Conservation (phyloP, 2,797 vertebrate species). For the Synanceia verrucosa region DNA sequence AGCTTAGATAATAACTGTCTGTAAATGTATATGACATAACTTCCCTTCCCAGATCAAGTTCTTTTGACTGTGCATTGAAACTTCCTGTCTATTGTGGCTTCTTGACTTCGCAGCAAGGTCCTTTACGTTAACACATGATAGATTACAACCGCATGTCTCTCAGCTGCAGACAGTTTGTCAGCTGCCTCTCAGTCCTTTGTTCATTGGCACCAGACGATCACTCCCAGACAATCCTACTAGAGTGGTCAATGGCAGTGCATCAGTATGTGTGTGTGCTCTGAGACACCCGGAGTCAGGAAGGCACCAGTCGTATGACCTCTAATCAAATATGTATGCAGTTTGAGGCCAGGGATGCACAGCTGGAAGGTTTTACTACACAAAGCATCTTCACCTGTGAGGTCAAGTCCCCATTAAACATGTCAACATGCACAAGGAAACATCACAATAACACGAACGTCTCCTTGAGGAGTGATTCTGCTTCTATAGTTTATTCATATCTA, state of each 20-base stretch:
- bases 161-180: constrained; percentile 22
- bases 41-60: neutral
- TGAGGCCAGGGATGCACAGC: constrained; percentile 5
- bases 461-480: neutral
- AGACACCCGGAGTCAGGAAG: constrained; percentile 42
- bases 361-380: constrained; percentile 16
- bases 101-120: neutral
- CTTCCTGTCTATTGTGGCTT: constrained; percentile 1
- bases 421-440: neutral
- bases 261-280: neutral
- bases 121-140: neutral
- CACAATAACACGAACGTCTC: neutral
- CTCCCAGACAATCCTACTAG: neutral
- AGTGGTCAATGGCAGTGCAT: constrained; percentile 8
- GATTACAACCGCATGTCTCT: neutral
- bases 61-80: neutral
- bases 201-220: constrained; percentile 28
- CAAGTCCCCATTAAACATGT: neutral
- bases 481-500: constrained; percentile 9
- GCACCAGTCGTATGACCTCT: constrained; percentile 43
- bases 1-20: neutral
- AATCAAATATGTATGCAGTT: constrained; percentile 66
- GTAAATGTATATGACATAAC: neutral
- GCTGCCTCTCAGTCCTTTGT: constrained; percentile 1
- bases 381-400: constrained; percentile 12